Percentiles rank a stretch among this genome's conserved stretches.
Conservation (phyloP, 2,113 vertebrate species). For the Oplegnathus fasciatus region DNA sequence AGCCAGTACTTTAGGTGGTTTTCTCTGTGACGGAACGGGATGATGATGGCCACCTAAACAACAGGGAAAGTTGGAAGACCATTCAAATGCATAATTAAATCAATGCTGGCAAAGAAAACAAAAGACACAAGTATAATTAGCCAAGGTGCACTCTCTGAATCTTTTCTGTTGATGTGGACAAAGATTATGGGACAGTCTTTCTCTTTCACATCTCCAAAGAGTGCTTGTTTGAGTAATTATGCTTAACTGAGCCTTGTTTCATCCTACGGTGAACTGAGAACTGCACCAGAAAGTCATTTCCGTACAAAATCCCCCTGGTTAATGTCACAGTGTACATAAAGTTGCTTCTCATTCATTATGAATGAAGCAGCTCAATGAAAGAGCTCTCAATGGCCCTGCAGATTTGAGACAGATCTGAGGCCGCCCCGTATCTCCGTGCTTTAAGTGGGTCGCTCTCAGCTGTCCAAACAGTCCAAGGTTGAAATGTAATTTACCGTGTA, state of each 20-base stretch:
- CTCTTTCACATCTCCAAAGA: not conserved
- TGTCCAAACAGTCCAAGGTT: conserved; percentile 52
- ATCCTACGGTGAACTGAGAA: not conserved
- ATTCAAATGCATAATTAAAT: not conserved
- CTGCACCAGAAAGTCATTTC: conserved; percentile 6
- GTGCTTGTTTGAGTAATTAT: conserved; percentile 3
- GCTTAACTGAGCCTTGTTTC: not conserved
- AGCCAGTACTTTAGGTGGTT: conserved; percentile 99
- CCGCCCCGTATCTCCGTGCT: conserved; percentile 1
- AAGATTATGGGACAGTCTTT: not conserved
- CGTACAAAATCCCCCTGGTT: conserved; percentile 2
- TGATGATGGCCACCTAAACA: conserved; percentile 93
- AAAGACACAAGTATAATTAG: not conserved
- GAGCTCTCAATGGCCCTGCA: not conserved
- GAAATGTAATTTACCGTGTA: conserved; percentile 24
- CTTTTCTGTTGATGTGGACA: not conserved
- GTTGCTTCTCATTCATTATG: conserved; percentile 27
- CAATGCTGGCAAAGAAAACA: not conserved
- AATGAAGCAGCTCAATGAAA: conserved; percentile 20
- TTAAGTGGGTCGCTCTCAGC: conserved; percentile 3
- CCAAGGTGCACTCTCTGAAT: not conserved
- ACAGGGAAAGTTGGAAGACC: not conserved
- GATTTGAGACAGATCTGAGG: conserved; percentile 5
- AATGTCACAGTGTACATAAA: conserved; percentile 17
- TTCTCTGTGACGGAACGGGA: conserved; percentile 97